These are phyloP conservation scores for Pandemis heparana DNA, from an alignment of 2,888 invertebrate genomes.

Conservation along the genomic window DNA sequence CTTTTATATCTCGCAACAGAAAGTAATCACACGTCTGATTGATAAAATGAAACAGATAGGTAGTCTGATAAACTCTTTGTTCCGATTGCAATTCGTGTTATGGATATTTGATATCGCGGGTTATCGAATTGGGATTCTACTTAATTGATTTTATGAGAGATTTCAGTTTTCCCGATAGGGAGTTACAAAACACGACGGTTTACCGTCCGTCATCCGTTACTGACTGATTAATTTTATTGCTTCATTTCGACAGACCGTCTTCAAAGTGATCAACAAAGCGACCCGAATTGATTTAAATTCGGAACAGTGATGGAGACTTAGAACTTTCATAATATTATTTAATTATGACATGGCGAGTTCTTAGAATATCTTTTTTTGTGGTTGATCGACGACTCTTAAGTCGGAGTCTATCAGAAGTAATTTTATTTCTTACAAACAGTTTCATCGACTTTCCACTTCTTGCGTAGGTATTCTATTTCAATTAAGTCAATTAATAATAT, in stretches of 20 bases:
- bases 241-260: constrained; percentile 65
- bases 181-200: constrained; percentile 66
- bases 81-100: constrained; percentile 17
- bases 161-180: constrained; percentile 58
- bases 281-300: constrained; percentile 53
- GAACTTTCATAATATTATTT: constrained; percentile 23
- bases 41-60: constrained; percentile 7
- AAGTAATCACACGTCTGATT: constrained; percentile 5
- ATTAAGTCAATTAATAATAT: too few relatives aligned
- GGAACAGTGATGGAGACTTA: constrained; percentile 19
- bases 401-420: background rate
- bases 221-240: constrained; percentile 70
- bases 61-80: constrained; percentile 16
- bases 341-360: constrained; percentile 20
- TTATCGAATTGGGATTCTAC: constrained; percentile 18
- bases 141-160: constrained; percentile 49
- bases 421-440: too few relatives aligned
- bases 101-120: constrained; percentile 12
- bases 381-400: background rate
- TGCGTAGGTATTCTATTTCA: too few relatives aligned
- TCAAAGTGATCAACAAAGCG: constrained; percentile 63
- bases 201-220: constrained; percentile 45
- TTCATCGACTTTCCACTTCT: too few relatives aligned
- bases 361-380: background rate
- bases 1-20: background rate